Evolutionary conservation across 2,113 vertebrate genomes (phyloP), one percentile per base, ranked within the genome.

Genomic region (Pogonocichla stellata): DNA sequence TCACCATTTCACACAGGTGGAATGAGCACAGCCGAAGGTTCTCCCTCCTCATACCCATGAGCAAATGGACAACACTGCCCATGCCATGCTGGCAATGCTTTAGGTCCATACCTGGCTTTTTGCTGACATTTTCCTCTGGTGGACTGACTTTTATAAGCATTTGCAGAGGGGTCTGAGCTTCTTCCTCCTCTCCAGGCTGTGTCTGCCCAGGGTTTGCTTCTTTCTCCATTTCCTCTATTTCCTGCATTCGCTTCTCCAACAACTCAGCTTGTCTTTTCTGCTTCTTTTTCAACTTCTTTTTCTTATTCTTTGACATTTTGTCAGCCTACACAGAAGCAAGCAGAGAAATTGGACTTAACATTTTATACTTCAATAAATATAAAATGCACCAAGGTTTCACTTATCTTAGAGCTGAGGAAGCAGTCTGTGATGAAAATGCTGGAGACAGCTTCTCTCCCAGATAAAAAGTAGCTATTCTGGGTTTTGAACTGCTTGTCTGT

Each of bases 301-400:
- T 99, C 97, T 99, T 99, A 96, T 99, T 99, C 97, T 99, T 99
- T 75, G 99, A 99, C 99, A 99, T 99, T 98, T 99, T 99, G 93
- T 97, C 98, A 93, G 97, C 97, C 99, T 99, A 95, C 51, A 70
- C 23, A 80, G 91, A 95, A 96, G 93, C 90, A 95, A 80, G 94
- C 77, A 97, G 90, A 97, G 88, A 96, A 95, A 94, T 26, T 47
- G 8, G 93, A 90, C 81, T 91, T 87, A 47, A 40, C 56, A 25
- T 86, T 90, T 88, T 19, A 5, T 73, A 77, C 66, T 80, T 88
- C 54, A 77, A 24, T 53, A 86, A 23, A 43, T 29, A n/a, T 50
- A 28, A 88, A 72, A 38, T 2, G 1, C 2, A 2, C 62, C 17
- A 58, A 72, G 54, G 62, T 74, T 87, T 58, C 58, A n/a, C 45